Conservation (phyloP, 2,113 vertebrate species). For the Herpetotheres cachinnans region DNA sequence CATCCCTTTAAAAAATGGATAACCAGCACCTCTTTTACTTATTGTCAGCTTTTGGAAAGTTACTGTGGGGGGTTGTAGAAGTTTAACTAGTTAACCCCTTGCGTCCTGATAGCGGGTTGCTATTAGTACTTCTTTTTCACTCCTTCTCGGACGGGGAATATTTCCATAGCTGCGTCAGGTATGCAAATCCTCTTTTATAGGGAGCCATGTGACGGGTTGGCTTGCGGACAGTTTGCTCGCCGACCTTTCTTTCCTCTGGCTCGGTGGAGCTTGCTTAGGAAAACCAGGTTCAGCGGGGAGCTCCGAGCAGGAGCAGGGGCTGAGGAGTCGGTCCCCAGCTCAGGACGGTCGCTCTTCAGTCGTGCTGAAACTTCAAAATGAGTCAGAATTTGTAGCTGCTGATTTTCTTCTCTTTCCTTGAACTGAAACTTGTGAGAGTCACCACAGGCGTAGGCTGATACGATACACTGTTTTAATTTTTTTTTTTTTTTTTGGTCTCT, state of each 20-base stretch:
- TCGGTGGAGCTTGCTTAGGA: neutral
- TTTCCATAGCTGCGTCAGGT: constrained; percentile 66
- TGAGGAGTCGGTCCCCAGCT: neutral
- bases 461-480: neutral
- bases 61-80: constrained; percentile 77
- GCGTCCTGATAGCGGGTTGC: constrained; percentile 6
- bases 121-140: neutral
- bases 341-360: neutral
- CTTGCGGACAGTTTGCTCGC: constrained; percentile 1
- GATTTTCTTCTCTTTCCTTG: constrained; percentile 36
- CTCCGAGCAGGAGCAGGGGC: neutral
- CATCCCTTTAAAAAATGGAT: constrained; percentile 87
- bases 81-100: constrained; percentile 84
- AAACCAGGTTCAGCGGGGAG: neutral
- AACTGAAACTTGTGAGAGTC: constrained; percentile 61
- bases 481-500: neutral
- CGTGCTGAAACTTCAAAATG: constrained; percentile 30
- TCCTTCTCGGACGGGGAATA: neutral
- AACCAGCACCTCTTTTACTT: constrained; percentile 85
- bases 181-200: constrained; percentile 60
- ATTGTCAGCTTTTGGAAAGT: constrained; percentile 82
- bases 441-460: constrained; percentile 43
- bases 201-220: constrained; percentile 60
- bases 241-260: neutral
- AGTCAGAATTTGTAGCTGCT: constrained; percentile 40